Evolutionary conservation across 2,113 vertebrate species (phyloP), one percentile per base, ranked within the genome.

Genomic region (Lethenteron camtschaticum): DNA sequence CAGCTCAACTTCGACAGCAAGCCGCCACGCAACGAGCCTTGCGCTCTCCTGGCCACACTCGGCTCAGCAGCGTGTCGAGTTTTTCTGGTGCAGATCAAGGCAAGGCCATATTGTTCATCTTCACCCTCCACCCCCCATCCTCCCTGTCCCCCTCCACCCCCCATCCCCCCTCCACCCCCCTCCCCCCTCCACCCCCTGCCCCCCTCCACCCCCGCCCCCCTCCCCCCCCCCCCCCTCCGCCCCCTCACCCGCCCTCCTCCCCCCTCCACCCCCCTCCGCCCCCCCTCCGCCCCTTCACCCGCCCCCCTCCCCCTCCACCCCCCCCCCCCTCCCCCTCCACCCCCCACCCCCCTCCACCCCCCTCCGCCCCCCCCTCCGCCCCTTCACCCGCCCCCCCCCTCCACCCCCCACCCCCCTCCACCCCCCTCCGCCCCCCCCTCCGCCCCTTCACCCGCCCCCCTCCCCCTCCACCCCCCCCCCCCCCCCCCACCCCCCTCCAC

Each of bases 171-270:
- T 66, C 72, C 1, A 73, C 72, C 0, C 1, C 69, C 68, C 56
- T 57, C 24, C 69, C 12, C 69, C 24, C 24, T 12, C 5, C 4
- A 9, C 10, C 68, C 70, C 69, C 56, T 13, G 63, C 68, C n/a
- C 18, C 1, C 24, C 73, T 10, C 70, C 41, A 69, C 68, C 16
- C 75, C 70, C 9, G 8, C 68, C 11, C 74, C 68, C 57, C 8
- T 72, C 68, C 56, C 74, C 16, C 2, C 16, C 16, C 16, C 2
- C 18, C 3, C 68, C 24, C 0, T 18, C 12, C 1, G 63, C 68
- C 56, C 56, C 56, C 2, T n/a, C 20, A 18, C n/a, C n/a, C n/a
- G n/a, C n/a, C n/a, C n/a, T n/a, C n/a, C n/a, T n/a, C 20, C 24
- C 4, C 2, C 24, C 24, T 41, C 24, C 24, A 41, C 24, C 24